A percentile compares a stretch with the other conserved stretches of the same genome.
Evolutionary conservation across 2,888 invertebrate species (phyloP).

Genomic region (Capitulum mitella): DNA sequence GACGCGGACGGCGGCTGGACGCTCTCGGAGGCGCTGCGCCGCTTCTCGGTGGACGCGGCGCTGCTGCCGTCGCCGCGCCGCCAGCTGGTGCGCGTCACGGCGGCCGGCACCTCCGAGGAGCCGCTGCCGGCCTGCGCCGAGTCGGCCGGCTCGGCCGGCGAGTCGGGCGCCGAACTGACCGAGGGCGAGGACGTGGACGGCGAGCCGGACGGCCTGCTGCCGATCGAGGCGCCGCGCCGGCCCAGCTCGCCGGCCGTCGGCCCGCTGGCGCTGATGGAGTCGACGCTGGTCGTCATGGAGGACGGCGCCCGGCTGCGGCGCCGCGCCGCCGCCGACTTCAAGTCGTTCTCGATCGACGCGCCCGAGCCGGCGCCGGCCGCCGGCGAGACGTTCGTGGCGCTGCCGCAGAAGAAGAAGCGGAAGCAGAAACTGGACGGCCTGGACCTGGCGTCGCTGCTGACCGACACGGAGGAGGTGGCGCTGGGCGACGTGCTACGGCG

Average conservation of each 20-base stretch:
- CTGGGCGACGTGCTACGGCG: neutral
- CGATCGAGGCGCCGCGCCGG: neutral
- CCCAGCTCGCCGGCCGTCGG: neutral
- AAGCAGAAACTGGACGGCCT: neutral
- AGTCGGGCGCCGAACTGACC: neutral
- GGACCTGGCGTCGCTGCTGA: neutral
- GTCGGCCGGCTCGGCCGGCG: neutral
- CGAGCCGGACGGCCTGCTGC: neutral
- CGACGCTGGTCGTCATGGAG: conserved; percentile 1
- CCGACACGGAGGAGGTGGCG: neutral
- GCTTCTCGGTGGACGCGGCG: neutral
- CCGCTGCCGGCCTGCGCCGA: neutral
- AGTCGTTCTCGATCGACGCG: neutral
- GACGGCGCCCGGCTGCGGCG: neutral
- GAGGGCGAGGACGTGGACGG: neutral
- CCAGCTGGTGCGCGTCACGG: neutral
- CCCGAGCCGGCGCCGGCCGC: neutral
- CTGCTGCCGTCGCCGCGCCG: neutral
- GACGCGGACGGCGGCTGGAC: neutral
- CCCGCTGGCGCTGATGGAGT: neutral
- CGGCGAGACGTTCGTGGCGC: neutral
- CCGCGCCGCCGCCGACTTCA: neutral
- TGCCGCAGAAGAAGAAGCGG: neutral
- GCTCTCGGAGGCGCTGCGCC: neutral
- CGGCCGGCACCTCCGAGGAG: neutral